A percentile compares a stretch with the other conserved stretches of the same genome.
phyloP scores from a whole-genome alignment of 2,888 invertebrate genomes.

The Nomada ruficornis region DNA sequence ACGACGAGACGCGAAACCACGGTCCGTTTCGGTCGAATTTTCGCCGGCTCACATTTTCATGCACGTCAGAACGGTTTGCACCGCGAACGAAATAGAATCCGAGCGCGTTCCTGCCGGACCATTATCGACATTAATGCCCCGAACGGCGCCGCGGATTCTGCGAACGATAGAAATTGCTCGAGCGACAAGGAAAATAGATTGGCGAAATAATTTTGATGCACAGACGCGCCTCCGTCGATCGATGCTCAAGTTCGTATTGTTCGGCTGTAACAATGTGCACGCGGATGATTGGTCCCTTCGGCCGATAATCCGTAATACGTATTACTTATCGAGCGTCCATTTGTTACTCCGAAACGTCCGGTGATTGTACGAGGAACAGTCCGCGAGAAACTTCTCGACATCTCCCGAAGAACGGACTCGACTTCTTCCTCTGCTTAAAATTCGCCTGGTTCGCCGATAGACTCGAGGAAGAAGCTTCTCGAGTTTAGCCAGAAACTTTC shows the following conservation, averaged over 20 bases:
- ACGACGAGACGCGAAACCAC: neutral
- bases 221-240: slow-evolving; percentile 25
- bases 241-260: slow-evolving; percentile 43
- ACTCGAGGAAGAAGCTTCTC: neutral
- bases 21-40: no score
- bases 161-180: neutral
- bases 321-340: slow-evolving; percentile 41
- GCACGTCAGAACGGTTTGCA: neutral
- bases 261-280: slow-evolving; percentile 40
- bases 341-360: slow-evolving; percentile 12
- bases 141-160: neutral
- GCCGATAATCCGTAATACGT: slow-evolving; percentile 49
- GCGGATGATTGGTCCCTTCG: slow-evolving; percentile 43
- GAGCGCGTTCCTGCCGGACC: neutral
- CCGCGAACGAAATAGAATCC: neutral
- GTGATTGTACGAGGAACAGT: neutral
- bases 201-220: slow-evolving; percentile 38
- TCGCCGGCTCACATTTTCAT: neutral
- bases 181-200: slow-evolving; percentile 24
- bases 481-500: slow-evolving; percentile 24
- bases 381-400: no score
- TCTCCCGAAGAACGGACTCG: no score
- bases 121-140: slow-evolving; percentile 6
- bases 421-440: neutral
- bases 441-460: neutral